Evolutionary conservation across 1,140 invertebrate species (phyloP), one percentile per base, ranked within the genome.

Genomic region (Wiebesia pumilae): DNA sequence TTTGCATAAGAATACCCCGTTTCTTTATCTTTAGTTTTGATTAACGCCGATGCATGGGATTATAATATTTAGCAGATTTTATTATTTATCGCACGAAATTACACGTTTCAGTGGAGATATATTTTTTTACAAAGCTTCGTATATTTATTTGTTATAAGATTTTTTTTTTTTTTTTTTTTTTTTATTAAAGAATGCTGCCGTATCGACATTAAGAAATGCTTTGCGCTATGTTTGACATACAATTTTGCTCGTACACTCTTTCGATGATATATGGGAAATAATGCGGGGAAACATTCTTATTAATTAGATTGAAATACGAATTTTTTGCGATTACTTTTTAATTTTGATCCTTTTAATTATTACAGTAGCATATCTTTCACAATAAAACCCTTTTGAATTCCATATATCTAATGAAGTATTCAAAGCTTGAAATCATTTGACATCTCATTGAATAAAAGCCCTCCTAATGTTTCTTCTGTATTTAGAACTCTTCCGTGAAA

Each of bases 1-100:
- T 88, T 86, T 83, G 80, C 81, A 75, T 84, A 65, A 80, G 77
- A n/a, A 81, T 7, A 67, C 27, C 84, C 83, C 75, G 65, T 88
- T 86, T 83, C 58, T 83, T 85, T 77, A 43, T 81, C 84, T 86
- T 47, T 85, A 30, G 43, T 83, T 82, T 67, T 30, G 78, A 65
- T 84, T 30, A 51, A 21, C 62, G 69, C 33, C 24, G 40, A 67
- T 81, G 79, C 79, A 81, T 75, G 82, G 35, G 19, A 38, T 35
- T 30, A 43, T 14, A 67, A 75, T 77, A 69, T 35, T 21, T 7
- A 12, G 47, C 43, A 54, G 24, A 71, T 54, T 54, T 73, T 35
- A 77, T 54, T 24, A 83, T 75, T 75, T 83, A 40, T 38, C 67
- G 81, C 81, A 83, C 81, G 71, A 83, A 9, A 43, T 65, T 81